A percentile compares a stretch with the other conserved stretches of the same genome.
Evolutionary conservation across 2,888 invertebrate species (phyloP).

Genomic region (Alitta virens): DNA sequence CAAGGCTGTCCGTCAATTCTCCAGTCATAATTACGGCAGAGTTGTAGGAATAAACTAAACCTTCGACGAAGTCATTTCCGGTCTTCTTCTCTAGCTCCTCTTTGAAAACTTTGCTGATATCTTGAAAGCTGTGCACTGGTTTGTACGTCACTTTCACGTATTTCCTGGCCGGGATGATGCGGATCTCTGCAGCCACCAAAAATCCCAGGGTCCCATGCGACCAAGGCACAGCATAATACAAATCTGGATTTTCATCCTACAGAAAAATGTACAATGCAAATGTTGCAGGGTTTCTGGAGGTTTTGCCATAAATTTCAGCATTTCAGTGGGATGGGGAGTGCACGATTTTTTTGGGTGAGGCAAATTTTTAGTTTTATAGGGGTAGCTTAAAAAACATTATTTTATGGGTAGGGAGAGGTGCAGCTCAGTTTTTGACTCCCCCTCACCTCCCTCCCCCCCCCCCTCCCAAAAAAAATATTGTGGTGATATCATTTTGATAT

Average conservation of each 20-base stretch:
- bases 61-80: constrained; percentile 74
- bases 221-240: constrained; percentile 80
- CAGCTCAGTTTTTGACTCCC: too few species aligned
- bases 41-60: constrained; percentile 66
- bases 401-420: too few species aligned
- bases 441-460: too few species aligned
- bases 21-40: constrained; percentile 76
- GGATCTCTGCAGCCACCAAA: constrained; percentile 70
- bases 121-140: constrained; percentile 59
- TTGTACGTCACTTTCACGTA: constrained; percentile 66
- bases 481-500: too few species aligned
- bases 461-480: too few species aligned
- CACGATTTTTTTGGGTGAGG: too few species aligned
- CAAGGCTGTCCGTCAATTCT: constrained; percentile 66
- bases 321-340: too few species aligned
- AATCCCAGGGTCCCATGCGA: constrained; percentile 83
- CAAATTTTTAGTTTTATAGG: too few species aligned
- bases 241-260: constrained; percentile 69
- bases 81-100: constrained; percentile 60
- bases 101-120: constrained; percentile 56
- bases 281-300: too few species aligned
- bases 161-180: constrained; percentile 71
- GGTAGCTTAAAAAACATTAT: too few species aligned
- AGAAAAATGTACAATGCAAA: too few species aligned
- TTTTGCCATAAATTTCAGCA: too few species aligned